Evolutionary conservation across 92 coral and sea anemone genomes (phyloP).

Genomic region (Phymanthus crucifer): DNA sequence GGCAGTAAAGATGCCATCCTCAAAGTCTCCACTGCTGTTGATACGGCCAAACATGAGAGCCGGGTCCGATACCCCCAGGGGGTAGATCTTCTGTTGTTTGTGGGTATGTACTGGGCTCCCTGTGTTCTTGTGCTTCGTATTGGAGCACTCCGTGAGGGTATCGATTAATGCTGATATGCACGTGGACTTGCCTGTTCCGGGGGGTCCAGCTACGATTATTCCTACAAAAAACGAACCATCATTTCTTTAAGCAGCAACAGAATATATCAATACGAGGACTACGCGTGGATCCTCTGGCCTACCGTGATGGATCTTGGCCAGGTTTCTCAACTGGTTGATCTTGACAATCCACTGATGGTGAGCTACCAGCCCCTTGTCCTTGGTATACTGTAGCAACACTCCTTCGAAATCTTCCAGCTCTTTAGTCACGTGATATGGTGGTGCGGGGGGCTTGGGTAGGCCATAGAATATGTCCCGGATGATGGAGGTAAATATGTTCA

Average conservation of each 20-base stretch:
- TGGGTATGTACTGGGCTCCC: constrained; percentile 93
- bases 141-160: constrained; percentile 83
- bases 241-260: neutral
- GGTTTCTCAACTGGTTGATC: constrained; percentile 80
- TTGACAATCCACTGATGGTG: constrained; percentile 90
- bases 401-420: constrained; percentile 86
- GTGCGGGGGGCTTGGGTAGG: constrained; percentile 73
- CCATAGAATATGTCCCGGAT: constrained; percentile 89
- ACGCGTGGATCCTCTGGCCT: neutral
- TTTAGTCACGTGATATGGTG: constrained; percentile 85
- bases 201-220: constrained; percentile 86
- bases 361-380: constrained; percentile 89
- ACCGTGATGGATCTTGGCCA: constrained; percentile 89
- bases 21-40: constrained; percentile 79
- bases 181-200: constrained; percentile 94
- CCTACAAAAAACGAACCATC: constrained; percentile 35
- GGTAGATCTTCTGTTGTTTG: constrained; percentile 87
- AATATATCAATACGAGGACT: too few species aligned
- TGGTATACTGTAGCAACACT: constrained; percentile 68
- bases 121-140: constrained; percentile 90
- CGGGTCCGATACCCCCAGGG: constrained; percentile 89
- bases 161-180: constrained; percentile 91
- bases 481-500: constrained; percentile 72
- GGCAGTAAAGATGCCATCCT: constrained; percentile 92
- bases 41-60: constrained; percentile 92